Percentiles rank a stretch among this genome's conserved stretches.
phyloP scores from a whole-genome alignment of 2,888 invertebrate species.

The Bellardia pandia region DNA sequence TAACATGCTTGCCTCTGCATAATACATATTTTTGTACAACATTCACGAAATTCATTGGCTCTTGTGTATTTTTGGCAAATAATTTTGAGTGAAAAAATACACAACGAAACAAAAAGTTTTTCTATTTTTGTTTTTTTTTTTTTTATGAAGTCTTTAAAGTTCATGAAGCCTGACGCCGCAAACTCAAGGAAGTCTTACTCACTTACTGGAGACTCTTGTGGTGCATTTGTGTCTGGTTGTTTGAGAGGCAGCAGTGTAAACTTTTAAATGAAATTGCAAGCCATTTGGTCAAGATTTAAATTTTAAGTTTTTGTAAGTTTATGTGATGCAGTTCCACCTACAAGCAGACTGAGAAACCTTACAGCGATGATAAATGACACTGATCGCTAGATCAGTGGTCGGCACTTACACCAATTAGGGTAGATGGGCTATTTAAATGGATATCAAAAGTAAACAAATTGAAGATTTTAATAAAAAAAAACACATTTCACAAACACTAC shows the following conservation, averaged over 20 bases:
- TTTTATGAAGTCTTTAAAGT: slow-evolving; percentile 11
- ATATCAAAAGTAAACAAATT: too few relatives aligned
- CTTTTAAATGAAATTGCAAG: too few relatives aligned
- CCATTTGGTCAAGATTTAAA: too few relatives aligned
- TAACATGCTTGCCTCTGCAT: slow-evolving; percentile 26
- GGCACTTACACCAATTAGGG: too few relatives aligned
- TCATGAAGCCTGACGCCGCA: not conserved
- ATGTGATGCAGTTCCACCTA: too few relatives aligned
- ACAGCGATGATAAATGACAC: too few relatives aligned
- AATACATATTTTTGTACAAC: slow-evolving; percentile 27
- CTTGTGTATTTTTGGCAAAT: slow-evolving; percentile 42
- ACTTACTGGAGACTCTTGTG: not conserved
- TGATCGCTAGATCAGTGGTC: too few relatives aligned
- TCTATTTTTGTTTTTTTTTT: slow-evolving; percentile 31
- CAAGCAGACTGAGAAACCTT: too few relatives aligned
- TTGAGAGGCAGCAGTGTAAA: not conserved
- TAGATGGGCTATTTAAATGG: too few relatives aligned
- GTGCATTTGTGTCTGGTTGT: not conserved
- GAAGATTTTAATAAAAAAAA: too few relatives aligned
- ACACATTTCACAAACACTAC: too few relatives aligned
- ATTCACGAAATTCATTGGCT: slow-evolving; percentile 39
- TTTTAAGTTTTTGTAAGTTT: too few relatives aligned
- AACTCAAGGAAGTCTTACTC: slow-evolving; percentile 22
- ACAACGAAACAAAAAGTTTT: slow-evolving; percentile 31
- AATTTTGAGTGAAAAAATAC: not conserved